Percentiles rank a stretch among this genome's conserved stretches.
Conservation (phyloP, 2,797 vertebrate genomes). For the Parauchenoglanis punctatus region DNA sequence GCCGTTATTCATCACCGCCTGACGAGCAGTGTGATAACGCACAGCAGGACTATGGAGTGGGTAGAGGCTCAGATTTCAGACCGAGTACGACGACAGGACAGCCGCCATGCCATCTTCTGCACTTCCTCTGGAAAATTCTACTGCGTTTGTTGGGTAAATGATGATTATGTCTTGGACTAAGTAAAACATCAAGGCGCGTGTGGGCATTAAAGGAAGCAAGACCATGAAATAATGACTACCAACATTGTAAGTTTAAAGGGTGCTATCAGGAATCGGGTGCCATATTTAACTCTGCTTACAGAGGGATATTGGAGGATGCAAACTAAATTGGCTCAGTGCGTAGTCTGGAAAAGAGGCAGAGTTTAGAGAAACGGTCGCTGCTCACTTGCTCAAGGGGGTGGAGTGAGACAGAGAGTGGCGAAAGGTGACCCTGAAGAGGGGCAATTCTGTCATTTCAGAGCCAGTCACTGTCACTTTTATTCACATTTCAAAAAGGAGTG, state of each 20-base stretch:
- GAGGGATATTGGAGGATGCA: slow-evolving; percentile 22
- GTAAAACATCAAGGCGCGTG: background rate
- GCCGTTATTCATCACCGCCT: slow-evolving; percentile 72
- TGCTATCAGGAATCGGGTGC: background rate
- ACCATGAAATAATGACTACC: background rate
- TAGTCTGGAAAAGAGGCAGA: slow-evolving; percentile 7
- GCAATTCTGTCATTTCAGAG: slow-evolving; percentile 74
- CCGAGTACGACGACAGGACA: background rate
- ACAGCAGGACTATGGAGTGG: slow-evolving; percentile 68
- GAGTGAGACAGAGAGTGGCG: slow-evolving; percentile 50
- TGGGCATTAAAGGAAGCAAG: background rate
- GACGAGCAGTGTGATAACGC: slow-evolving; percentile 73
- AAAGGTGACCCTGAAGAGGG: slow-evolving; percentile 75
- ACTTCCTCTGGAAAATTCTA: slow-evolving; percentile 26
- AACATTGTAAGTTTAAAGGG: slow-evolving; percentile 8
- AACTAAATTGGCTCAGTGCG: slow-evolving; percentile 9
- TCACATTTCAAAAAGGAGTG: slow-evolving; percentile 71
- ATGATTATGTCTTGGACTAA: background rate
- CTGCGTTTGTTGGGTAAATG: slow-evolving; percentile 20
- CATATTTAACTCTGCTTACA: slow-evolving; percentile 23
- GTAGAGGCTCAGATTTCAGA: slow-evolving; percentile 71
- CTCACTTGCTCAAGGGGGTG: slow-evolving; percentile 33
- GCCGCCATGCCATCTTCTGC: background rate
- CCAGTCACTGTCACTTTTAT: slow-evolving; percentile 76
- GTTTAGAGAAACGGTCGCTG: slow-evolving; percentile 5